Evolutionary conservation across 2,797 vertebrate species (phyloP), one percentile per base, ranked within the genome.

Genomic region (Epinephelus coioides): DNA sequence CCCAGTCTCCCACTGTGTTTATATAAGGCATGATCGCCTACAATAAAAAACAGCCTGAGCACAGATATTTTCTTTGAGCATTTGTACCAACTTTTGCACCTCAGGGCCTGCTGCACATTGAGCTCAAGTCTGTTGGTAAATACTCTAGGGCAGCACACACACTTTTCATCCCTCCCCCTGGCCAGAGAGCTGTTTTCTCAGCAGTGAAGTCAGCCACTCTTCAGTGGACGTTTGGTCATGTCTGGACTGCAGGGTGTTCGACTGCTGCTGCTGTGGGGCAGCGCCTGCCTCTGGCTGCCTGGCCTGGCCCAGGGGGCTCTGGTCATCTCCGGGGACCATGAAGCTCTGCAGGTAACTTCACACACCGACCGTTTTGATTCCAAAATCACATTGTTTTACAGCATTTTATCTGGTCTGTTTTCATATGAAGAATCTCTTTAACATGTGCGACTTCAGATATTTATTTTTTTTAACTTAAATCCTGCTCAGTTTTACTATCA

Each of bases 171-270:
- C 86, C 89, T 89, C 89, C 91, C 77, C 9, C 64, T 69, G 65
- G 47, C 10, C 78, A 80, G 60, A 80, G 53, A 69, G 30, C 47
- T 59, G 73, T 34, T 74, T 76, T 27, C 53, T 77, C 67, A 23
- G 64, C 9, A 47, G 40, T 86, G 75, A 90, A 90, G 75, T 73
- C 62, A 83, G 72, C 18, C 47, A 77, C 84, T 87, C 82, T 84
- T 92, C 59, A 89, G 78, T 83, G 8, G 56, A 76, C 27, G 68
- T 89, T 87, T 67, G 67, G 56, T 92, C 91, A 95, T 96, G 95
- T 92, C 92, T 90, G 90, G 85, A 82, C 53, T 76, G 43, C 64
- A 82, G 85, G 76, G 85, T 73, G 74, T 88, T 79, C 50, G 76
- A 19, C 79, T 90, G 56, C 77, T 94, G 83, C 87, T 95, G 84